Evolutionary conservation across 2,888 invertebrate species (phyloP).

Genomic region (Bombylius discolor): DNA sequence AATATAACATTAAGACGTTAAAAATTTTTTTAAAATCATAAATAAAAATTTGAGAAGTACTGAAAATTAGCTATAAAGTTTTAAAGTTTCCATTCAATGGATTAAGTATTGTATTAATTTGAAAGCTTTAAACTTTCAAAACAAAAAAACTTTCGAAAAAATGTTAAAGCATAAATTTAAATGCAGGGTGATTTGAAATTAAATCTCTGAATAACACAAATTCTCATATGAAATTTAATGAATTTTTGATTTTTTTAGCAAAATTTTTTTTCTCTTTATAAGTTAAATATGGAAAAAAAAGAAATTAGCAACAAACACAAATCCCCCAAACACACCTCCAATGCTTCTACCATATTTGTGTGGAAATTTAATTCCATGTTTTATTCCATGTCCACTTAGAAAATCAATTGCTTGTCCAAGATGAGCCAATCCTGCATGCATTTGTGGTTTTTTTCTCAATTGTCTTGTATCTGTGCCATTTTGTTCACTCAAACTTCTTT

Average conservation of each 20-base stretch:
- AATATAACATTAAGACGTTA: too few species aligned
- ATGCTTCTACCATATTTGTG: constrained; percentile 36
- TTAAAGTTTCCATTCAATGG: too few species aligned
- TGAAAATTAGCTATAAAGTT: too few species aligned
- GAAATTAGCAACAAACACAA: constrained; percentile 21
- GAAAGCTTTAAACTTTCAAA: too few species aligned
- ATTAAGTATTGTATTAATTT: too few species aligned
- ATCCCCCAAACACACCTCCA: constrained; percentile 17
- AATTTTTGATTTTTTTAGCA: background rate
- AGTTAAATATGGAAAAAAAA: too few species aligned
- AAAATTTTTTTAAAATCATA: too few species aligned
- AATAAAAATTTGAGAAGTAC: too few species aligned
- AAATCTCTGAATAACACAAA: too few species aligned
- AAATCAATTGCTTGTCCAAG: constrained; percentile 14
- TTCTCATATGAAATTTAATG: background rate
- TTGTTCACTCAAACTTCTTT: background rate
- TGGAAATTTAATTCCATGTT: constrained; percentile 28
- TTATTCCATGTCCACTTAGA: constrained; percentile 18
- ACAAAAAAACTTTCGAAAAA: too few species aligned
- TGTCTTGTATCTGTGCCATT: background rate
- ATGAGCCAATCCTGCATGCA: background rate
- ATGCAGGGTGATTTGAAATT: too few species aligned
- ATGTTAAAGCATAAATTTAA: too few species aligned
- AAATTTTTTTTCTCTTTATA: background rate
- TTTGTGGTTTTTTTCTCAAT: background rate